A percentile compares a stretch with the other conserved stretches of the same genome.
Evolutionary conservation across 2,797 vertebrate species (phyloP).

Genomic region (Cossypha dichroa): DNA sequence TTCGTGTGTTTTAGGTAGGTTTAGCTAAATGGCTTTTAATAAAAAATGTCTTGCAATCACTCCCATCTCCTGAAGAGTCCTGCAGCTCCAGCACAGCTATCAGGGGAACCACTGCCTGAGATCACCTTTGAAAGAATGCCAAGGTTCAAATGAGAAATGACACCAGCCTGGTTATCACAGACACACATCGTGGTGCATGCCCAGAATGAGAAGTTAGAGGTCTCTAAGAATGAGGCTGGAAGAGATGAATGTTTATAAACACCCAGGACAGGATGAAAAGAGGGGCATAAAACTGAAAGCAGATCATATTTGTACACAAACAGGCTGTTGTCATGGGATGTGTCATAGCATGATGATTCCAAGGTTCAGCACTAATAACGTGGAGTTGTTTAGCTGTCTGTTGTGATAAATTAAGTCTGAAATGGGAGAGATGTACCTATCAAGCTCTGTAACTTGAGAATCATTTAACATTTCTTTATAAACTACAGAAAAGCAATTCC

Average conservation of each 20-base stretch:
- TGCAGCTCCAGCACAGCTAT: background rate
- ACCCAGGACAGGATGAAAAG: background rate
- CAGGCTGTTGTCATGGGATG: background rate
- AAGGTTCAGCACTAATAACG: background rate
- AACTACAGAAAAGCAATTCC: background rate
- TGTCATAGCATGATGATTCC: fast-evolving
- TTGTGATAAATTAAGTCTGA: background rate
- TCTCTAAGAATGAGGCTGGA: background rate
- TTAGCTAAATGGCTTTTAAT: background rate
- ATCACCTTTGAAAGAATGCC: background rate
- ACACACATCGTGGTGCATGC: fast-evolving
- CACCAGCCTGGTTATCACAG: background rate
- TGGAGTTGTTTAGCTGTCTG: background rate
- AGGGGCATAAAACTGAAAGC: background rate
- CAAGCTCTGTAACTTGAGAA: background rate
- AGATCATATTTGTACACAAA: background rate
- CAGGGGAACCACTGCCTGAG: background rate
- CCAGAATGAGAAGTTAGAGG: background rate
- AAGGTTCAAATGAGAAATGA: background rate
- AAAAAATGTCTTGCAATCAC: background rate
- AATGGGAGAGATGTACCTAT: background rate
- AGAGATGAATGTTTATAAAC: background rate
- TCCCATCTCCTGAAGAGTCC: background rate
- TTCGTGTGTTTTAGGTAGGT: fast-evolving
- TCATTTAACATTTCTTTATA: background rate